phyloP scores from a whole-genome alignment of 2,113 vertebrate genomes.

The Hippocampus guttulatus region DNA sequence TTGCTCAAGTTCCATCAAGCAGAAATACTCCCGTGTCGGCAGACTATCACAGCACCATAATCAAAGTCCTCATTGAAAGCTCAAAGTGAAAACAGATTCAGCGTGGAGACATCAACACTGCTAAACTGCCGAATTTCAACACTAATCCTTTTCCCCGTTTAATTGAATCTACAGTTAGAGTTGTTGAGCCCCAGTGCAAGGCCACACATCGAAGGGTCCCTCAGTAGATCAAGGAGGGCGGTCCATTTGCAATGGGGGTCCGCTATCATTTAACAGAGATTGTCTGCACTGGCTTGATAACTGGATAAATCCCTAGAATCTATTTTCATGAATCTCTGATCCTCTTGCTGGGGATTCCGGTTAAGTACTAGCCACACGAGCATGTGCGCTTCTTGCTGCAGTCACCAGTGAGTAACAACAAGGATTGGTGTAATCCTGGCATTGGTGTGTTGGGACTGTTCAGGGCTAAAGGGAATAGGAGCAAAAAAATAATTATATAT shows the following conservation, averaged over 20 bases:
- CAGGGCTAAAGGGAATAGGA: constrained; percentile 3
- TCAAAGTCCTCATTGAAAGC: constrained; percentile 21
- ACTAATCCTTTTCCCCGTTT: constrained; percentile 52
- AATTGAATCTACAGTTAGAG: constrained; percentile 51
- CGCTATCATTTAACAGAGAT: constrained; percentile 62
- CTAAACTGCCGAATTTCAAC: constrained; percentile 34
- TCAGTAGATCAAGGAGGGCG: constrained; percentile 17
- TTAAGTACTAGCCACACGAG: constrained; percentile 20
- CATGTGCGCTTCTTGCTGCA: constrained; percentile 18
- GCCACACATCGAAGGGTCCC: constrained; percentile 10
- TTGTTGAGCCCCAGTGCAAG: constrained; percentile 33
- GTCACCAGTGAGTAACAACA: constrained; percentile 12
- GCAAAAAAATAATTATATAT: not conserved
- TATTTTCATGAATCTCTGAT: constrained; percentile 63
- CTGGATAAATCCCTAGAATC: constrained; percentile 66
- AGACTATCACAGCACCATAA: constrained; percentile 11
- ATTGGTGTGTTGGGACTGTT: constrained; percentile 7
- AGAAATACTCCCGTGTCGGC: constrained; percentile 1
- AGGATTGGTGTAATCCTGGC: constrained; percentile 13
- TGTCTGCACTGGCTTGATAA: constrained; percentile 67
- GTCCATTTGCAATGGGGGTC: constrained; percentile 38
- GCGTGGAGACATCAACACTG: constrained; percentile 16
- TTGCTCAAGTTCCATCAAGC: constrained; percentile 15
- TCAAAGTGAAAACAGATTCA: constrained; percentile 22
- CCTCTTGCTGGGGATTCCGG: constrained; percentile 42